A percentile compares a stretch with the other conserved stretches of the same genome.
Conservation (phyloP, 1,140 invertebrate genomes). For the Neodiprion virginianus region DNA sequence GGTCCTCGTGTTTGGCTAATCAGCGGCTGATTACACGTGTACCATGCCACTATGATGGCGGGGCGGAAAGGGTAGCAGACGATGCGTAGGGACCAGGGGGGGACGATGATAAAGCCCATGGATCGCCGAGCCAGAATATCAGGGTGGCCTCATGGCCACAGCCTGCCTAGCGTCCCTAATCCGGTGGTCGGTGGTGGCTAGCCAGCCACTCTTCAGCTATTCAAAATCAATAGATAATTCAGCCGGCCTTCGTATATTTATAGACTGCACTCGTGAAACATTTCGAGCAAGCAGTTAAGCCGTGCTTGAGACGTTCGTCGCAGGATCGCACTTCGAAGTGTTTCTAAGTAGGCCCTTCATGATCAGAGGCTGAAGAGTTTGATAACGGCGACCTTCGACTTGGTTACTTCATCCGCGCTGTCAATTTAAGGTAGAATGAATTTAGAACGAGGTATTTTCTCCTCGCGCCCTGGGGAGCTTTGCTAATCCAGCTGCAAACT, state of each 20-base stretch:
- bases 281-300: neutral
- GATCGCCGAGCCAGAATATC: conserved; percentile 54
- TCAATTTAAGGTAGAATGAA: neutral
- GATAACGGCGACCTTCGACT: neutral
- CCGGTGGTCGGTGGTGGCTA: conserved; percentile 43
- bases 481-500: neutral
- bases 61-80: conserved; percentile 18
- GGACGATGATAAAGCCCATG: conserved; percentile 56
- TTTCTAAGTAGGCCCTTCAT: neutral
- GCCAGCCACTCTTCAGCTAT: conserved; percentile 39
- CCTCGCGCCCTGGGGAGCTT: too few species aligned
- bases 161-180: conserved; percentile 57
- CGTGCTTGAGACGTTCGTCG: neutral
- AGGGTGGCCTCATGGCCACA: conserved; percentile 59
- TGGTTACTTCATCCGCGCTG: neutral
- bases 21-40: conserved; percentile 60
- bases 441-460: too few species aligned
- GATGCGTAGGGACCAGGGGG: conserved; percentile 25
- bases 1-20: conserved; percentile 53
- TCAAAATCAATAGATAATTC: conserved; percentile 61
- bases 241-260: conserved; percentile 19
- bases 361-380: neutral
- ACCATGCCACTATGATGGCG: conserved; percentile 30
- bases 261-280: neutral
- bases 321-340: neutral